Percentiles rank a stretch among this genome's conserved stretches.
Conservation (phyloP, 2,113 vertebrate species). For the Hippolais icterina region DNA sequence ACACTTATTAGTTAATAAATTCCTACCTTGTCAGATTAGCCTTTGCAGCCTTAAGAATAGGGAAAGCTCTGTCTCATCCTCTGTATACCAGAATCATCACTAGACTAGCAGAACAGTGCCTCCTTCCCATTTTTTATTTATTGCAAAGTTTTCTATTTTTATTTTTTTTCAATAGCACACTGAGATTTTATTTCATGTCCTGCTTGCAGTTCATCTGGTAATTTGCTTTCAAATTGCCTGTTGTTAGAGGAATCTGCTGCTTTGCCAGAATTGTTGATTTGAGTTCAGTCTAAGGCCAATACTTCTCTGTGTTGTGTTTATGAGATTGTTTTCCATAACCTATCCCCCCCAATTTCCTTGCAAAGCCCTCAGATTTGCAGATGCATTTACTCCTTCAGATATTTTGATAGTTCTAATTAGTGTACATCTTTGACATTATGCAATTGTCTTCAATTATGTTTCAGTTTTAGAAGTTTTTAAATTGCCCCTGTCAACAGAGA, state of each 20-base stretch:
- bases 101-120: not conserved
- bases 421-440: constrained; percentile 25
- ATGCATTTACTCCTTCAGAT: constrained; percentile 46
- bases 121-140: not conserved
- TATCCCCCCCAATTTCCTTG: not conserved
- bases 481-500: constrained; percentile 20
- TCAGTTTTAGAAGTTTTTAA: constrained; percentile 57
- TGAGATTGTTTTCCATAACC: not conserved
- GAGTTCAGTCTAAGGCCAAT: not conserved
- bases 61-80: not conserved
- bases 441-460: constrained; percentile 47
- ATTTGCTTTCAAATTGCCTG: not conserved
- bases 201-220: not conserved
- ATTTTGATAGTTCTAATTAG: constrained; percentile 60
- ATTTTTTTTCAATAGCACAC: not conserved
- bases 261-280: not conserved
- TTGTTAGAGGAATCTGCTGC: not conserved
- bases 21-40: not conserved
- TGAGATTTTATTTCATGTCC: not conserved
- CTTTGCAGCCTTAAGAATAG: not conserved
- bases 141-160: not conserved
- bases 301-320: not conserved
- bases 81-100: not conserved
- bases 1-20: not conserved
- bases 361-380: constrained; percentile 32